phyloP scores from a whole-genome alignment of 2,888 invertebrate species.

The Calameuta idolon region DNA sequence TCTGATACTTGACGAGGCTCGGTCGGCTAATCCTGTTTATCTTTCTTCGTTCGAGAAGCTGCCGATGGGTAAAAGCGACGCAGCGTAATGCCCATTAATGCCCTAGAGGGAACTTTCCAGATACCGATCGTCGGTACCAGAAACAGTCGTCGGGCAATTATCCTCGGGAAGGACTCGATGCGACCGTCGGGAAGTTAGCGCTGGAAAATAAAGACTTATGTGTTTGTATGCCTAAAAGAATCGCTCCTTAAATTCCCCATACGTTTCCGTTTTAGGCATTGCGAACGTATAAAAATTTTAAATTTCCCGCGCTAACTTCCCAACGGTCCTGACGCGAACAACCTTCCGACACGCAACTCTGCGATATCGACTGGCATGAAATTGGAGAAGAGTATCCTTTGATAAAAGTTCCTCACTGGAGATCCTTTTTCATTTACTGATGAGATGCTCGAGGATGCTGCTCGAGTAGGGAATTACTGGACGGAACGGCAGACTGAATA shows the following conservation, averaged over 20 bases:
- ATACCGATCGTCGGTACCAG: background rate
- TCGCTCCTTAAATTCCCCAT: too few species aligned
- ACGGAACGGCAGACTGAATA: background rate
- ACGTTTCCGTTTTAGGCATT: too few species aligned
- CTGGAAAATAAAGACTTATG: too few species aligned
- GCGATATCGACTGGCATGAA: background rate
- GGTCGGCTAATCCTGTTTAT: background rate
- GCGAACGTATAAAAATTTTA: too few species aligned
- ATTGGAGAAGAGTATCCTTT: background rate
- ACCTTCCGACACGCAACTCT: background rate
- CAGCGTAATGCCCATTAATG: background rate
- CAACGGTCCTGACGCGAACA: too few species aligned
- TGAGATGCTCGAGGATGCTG: too few species aligned
- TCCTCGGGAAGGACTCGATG: too few species aligned
- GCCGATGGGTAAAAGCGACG: background rate
- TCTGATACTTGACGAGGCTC: background rate
- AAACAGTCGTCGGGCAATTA: too few species aligned
- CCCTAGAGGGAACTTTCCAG: background rate
- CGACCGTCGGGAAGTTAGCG: too few species aligned
- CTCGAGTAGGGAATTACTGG: background rate
- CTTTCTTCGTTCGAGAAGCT: background rate
- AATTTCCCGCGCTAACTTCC: too few species aligned
- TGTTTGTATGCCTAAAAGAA: too few species aligned
- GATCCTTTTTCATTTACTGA: background rate
- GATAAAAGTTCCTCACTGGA: background rate